Base-by-base conservation (phyloP, 2,888 invertebrate genomes). In the Epistrophe grossulariae region DNA sequence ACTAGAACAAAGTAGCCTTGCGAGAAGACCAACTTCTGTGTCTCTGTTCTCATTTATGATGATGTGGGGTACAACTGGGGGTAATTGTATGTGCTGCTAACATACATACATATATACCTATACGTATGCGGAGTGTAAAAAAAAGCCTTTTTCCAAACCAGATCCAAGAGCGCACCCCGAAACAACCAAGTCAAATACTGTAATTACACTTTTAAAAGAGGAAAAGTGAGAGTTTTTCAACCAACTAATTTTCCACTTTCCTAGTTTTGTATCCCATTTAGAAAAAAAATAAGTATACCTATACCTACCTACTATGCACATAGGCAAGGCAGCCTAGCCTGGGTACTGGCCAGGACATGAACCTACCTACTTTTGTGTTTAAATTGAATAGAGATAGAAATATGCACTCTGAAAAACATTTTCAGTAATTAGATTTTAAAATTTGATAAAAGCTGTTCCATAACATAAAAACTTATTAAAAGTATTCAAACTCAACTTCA, bases 221-320 rank as follows among this genome's bases (percentile, higher is more conserved):
- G 38, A 40, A 78, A 66, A 74, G 72, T 60, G 28, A 70, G 71
- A 74, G 74, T 72, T 79, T 83, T 76, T 72, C 78, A 70, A 74
- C 80, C 72, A 73, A 73, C 84, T 73, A 85, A 85, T 85, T 81
- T 85, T 43, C 85, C 81, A 81, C 73, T 85, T 81, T 81, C 73
- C 70, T 71, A 74, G 64, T 78, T 85, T 62, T 85, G 57, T 55
- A 81, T 80, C 45, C 77, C 48, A 60, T 60, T 64, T 68, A 45
- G 43, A 7, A 62, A 62, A n/a, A n/a, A 62, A 62, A 62, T 15
- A 48, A 15, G 28, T n/a, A 64, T 3, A 13, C n/a, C n/a, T n/a
- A n/a, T n/a, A n/a, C n/a, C n/a, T n/a, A n/a, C n/a, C n/a, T 31
- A 9, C 35, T 10, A 40, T 38, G 15, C 10, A 43, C 0, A 5